phyloP scores from a whole-genome alignment of 2,113 vertebrate species.

The Motacilla tschutschensis region DNA sequence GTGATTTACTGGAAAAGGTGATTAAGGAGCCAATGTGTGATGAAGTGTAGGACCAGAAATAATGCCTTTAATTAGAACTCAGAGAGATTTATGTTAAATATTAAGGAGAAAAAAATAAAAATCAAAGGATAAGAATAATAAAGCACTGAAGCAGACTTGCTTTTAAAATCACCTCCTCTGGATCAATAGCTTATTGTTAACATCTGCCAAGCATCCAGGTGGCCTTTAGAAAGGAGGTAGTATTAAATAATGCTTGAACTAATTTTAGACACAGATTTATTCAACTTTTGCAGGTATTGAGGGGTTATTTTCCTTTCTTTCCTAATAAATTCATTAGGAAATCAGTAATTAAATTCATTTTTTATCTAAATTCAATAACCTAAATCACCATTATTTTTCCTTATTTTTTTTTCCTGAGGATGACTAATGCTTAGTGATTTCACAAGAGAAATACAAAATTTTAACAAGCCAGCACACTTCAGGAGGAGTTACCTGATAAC shows the following conservation, averaged over 20 bases:
- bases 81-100: background rate
- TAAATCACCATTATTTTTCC: background rate
- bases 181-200: background rate
- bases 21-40: background rate
- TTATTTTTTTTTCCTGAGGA: background rate
- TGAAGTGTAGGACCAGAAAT: background rate
- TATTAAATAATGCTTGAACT: background rate
- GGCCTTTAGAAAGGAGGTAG: background rate
- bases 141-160: background rate
- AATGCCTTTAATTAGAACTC: background rate
- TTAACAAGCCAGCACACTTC: background rate
- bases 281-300: background rate
- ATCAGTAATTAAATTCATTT: background rate
- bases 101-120: rapidly evolving
- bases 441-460: background rate
- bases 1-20: background rate
- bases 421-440: background rate
- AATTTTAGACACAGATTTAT: background rate
- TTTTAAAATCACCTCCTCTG: background rate
- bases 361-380: background rate
- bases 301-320: background rate
- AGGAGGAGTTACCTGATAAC: background rate
- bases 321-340: background rate
- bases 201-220: background rate
- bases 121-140: background rate